These are phyloP conservation scores for Hippocampus guttulatus DNA, from an alignment of 2,113 vertebrate species.

Conservation along the genomic window DNA sequence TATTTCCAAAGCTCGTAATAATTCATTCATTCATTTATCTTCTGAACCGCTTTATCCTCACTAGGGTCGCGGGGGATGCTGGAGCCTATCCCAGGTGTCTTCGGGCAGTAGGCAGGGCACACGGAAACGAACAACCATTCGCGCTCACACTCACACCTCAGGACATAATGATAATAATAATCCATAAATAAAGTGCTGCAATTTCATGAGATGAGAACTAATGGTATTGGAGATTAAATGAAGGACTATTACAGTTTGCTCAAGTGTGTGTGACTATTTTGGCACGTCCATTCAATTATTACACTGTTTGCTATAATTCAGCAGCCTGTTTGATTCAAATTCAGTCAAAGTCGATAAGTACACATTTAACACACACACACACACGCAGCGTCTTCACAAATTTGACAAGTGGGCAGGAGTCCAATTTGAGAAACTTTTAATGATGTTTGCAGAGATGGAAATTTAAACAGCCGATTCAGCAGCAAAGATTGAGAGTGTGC, in stretches of 20 bases:
- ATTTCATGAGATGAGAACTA: neutral
- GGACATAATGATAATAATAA: neutral
- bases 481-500: conserved; percentile 1
- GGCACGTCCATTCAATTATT: neutral
- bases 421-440: conserved; percentile 8
- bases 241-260: neutral
- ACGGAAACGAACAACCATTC: no score
- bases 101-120: no score
- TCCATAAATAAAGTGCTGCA: no score
- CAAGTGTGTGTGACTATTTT: neutral
- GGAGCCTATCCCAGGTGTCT: no score
- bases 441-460: conserved; percentile 12
- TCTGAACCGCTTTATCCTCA: no score
- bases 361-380: neutral
- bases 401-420: neutral
- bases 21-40: no score
- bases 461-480: conserved; percentile 2
- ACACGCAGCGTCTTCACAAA: neutral
- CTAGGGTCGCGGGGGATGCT: no score
- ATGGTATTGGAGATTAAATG: neutral
- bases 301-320: neutral
- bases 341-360: neutral
- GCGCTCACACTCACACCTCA: no score
- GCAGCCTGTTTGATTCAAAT: neutral
- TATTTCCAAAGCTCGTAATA: neutral